Percentiles rank a stretch among this genome's conserved stretches.
Conservation (phyloP, 2,113 vertebrate genomes). For the Mastomys natalensis region DNA sequence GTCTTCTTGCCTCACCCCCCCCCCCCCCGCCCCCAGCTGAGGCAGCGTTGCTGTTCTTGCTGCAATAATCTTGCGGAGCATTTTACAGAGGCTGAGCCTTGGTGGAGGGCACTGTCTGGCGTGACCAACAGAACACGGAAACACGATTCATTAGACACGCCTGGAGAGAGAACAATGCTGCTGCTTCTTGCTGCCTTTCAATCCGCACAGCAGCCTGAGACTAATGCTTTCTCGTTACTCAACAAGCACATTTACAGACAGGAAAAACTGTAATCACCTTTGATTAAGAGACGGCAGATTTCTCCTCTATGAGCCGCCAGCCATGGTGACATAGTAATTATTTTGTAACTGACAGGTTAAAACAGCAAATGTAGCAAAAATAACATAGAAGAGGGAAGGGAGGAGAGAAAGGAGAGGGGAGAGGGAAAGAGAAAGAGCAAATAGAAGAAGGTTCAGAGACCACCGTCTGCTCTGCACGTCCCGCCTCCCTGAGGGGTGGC, state of each 20-base stretch:
- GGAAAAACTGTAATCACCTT: conserved; percentile 71
- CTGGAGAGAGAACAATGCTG: conserved; percentile 72
- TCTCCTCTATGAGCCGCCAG: conserved; percentile 60
- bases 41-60: conserved; percentile 58
- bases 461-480: not conserved
- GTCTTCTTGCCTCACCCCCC: conserved; percentile 60
- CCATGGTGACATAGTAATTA: conserved; percentile 66
- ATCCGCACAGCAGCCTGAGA: conserved; percentile 55
- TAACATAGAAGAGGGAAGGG: not conserved
- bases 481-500: not conserved
- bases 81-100: conserved; percentile 78
- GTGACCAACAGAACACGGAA: conserved; percentile 80
- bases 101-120: conserved; percentile 76
- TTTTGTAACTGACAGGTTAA: conserved; percentile 58
- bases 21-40: conserved; percentile 45
- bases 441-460: not conserved
- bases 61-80: conserved; percentile 67
- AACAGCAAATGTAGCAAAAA: conserved; percentile 59
- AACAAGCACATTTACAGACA: conserved; percentile 72
- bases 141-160: conserved; percentile 79
- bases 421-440: not conserved
- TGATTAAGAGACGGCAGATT: conserved; percentile 73
- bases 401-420: fast-evolving
- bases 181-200: conserved; percentile 79
- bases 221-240: conserved; percentile 75